Evolutionary conservation across 92 coral and sea anemone genomes (phyloP).

Genomic region (Meandrina meandrites): DNA sequence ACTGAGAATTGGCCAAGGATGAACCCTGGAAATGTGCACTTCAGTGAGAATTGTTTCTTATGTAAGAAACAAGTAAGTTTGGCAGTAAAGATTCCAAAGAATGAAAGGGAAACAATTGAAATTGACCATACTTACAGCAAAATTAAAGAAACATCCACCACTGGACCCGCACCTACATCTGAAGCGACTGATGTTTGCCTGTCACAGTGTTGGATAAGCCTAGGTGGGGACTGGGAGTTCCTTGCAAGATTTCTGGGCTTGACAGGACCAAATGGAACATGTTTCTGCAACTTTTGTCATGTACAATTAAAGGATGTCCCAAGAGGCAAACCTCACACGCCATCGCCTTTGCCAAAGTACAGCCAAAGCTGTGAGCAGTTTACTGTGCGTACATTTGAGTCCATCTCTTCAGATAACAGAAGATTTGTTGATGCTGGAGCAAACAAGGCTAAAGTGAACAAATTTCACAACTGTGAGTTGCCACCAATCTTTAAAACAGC

Average conservation of each 20-base stretch:
- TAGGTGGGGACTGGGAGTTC: slow-evolving; percentile 46
- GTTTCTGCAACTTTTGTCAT: slow-evolving; percentile 54
- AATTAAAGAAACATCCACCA: no score
- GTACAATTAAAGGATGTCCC: slow-evolving; percentile 31
- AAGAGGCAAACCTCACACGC: slow-evolving; percentile 49
- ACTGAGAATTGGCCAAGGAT: no score
- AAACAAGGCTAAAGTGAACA: slow-evolving; percentile 31
- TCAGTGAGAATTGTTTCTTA: no score
- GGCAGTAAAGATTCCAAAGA: no score
- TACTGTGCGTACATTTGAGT: slow-evolving; percentile 27
- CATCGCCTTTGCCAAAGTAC: slow-evolving; percentile 11
- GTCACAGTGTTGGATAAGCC: background rate
- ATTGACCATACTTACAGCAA: no score
- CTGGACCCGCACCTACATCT: no score
- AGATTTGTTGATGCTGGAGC: slow-evolving; percentile 32
- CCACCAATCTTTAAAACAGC: slow-evolving; percentile 27
- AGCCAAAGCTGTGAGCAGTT: background rate
- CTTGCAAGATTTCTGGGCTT: slow-evolving; percentile 36
- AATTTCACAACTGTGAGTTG: slow-evolving; percentile 40
- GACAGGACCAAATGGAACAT: slow-evolving; percentile 55
- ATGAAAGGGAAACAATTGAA: no score
- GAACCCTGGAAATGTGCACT: no score
- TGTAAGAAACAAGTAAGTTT: no score
- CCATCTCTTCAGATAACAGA: slow-evolving; percentile 9
- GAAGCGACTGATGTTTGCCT: no score